Conservation (phyloP, 2,888 invertebrate genomes). For the Acleris cristana region DNA sequence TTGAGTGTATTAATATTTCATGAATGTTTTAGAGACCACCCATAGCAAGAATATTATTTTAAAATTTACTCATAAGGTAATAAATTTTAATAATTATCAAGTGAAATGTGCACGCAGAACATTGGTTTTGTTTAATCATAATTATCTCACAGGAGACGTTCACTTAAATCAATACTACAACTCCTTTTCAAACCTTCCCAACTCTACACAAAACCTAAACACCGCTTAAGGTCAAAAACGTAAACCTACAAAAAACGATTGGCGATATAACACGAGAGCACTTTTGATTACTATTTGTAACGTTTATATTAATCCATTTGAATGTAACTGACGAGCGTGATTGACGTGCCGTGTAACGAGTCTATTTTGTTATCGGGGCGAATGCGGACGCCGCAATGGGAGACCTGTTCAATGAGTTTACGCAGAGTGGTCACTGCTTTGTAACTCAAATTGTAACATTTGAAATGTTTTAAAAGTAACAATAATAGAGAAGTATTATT, state of each 20-base stretch:
- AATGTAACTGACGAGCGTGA: constrained; percentile 61
- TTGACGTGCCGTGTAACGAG: constrained; percentile 77
- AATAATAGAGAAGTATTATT: too few species aligned
- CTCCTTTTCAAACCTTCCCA: constrained; percentile 36
- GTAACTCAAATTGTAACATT: not conserved
- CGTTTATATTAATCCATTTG: constrained; percentile 77
- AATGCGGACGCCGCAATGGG: constrained; percentile 54
- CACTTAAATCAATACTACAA: not conserved
- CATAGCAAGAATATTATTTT: too few species aligned
- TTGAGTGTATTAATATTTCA: too few species aligned
- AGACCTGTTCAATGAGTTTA: constrained; percentile 36
- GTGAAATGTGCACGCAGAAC: too few species aligned
- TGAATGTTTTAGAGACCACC: too few species aligned
- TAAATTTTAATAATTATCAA: too few species aligned
- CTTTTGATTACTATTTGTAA: constrained; percentile 81
- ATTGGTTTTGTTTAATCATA: not conserved
- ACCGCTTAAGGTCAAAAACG: constrained; percentile 58
- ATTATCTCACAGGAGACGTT: too few species aligned
- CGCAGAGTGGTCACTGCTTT: constrained; percentile 14
- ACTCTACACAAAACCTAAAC: constrained; percentile 48
- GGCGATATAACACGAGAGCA: constrained; percentile 62
- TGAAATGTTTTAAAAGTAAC: not conserved
- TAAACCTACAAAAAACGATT: constrained; percentile 65
- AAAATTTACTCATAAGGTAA: too few species aligned
- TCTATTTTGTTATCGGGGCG: constrained; percentile 66